phyloP scores from a whole-genome alignment of 2,797 vertebrate genomes.

The Arnoldichthys spilopterus region DNA sequence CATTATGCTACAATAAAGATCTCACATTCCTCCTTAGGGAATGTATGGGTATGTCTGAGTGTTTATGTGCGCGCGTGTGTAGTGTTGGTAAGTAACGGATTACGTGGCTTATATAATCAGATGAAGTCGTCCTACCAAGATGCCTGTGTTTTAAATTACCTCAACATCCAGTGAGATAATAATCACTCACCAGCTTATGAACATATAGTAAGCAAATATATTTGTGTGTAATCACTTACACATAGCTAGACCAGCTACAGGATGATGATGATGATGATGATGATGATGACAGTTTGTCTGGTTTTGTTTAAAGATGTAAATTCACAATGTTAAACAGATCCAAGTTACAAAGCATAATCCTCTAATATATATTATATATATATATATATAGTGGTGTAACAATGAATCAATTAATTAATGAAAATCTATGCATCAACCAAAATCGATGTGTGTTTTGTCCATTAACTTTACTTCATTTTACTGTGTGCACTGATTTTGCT shows the following conservation, averaged over 20 bases:
- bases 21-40: conserved; percentile 14
- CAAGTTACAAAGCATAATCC: not conserved
- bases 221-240: not conserved
- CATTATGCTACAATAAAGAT: conserved; percentile 26
- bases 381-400: too few relatives aligned
- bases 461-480: too few relatives aligned
- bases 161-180: not conserved
- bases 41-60: not conserved
- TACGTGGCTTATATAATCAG: conserved; percentile 6
- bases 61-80: not conserved
- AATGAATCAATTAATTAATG: too few relatives aligned
- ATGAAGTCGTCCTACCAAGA: not conserved
- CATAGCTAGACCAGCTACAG: not conserved
- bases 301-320: too few relatives aligned
- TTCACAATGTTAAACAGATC: not conserved
- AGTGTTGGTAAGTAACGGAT: not conserved
- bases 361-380: too few relatives aligned
- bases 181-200: not conserved
- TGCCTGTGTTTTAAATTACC: not conserved
- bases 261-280: not conserved
- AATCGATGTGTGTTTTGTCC: too few relatives aligned
- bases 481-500: too few relatives aligned
- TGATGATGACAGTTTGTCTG: not conserved
- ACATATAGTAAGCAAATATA: not conserved
- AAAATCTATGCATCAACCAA: too few relatives aligned